A percentile compares a stretch with the other conserved stretches of the same genome.
phyloP scores from a whole-genome alignment of 2,888 invertebrate species.

The Cantharis flavilabris region DNA sequence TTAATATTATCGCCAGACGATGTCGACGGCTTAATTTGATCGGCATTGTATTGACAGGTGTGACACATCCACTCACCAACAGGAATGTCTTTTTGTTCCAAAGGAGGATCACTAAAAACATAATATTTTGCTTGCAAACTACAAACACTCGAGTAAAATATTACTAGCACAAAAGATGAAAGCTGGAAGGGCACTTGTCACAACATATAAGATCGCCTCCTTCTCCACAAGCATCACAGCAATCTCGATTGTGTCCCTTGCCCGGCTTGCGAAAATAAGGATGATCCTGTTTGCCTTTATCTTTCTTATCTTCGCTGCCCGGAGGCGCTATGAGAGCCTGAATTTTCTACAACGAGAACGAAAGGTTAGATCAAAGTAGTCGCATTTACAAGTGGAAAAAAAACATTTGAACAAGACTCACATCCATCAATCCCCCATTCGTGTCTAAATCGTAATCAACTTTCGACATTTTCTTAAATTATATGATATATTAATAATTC shows the following conservation, averaged over 20 bases:
- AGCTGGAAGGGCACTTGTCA: constrained; percentile 93
- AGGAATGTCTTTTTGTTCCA: constrained; percentile 88
- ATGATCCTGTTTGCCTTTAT: constrained; percentile 64
- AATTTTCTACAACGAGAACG: constrained; percentile 71
- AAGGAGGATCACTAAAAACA: constrained; percentile 82
- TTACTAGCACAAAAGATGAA: constrained; percentile 96
- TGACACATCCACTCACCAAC: constrained; percentile 91
- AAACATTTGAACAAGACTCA: constrained; percentile 56
- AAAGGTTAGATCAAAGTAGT: constrained; percentile 1
- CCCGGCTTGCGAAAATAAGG: constrained; percentile 85
- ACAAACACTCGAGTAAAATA: constrained; percentile 49
- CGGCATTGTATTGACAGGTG: constrained; percentile 66
- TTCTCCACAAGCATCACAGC: constrained; percentile 92
- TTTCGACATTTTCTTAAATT: constrained; percentile 59
- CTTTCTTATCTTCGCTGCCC: constrained; percentile 72
- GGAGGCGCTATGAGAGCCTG: constrained; percentile 88
- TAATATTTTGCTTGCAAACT: not conserved
- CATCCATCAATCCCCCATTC: constrained; percentile 86
- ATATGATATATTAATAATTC: not conserved
- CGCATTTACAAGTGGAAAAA: not conserved
- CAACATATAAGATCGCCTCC: constrained; percentile 95
- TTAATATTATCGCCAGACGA: constrained; percentile 36
- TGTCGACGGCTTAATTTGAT: constrained; percentile 49
- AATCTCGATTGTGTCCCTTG: constrained; percentile 90
- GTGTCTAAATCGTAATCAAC: constrained; percentile 78